Percentiles rank a stretch among this genome's conserved stretches.
These are phyloP conservation scores for Halisarca cf. caerulea DNA, from an alignment of 37 sponge, comb jelly and placozoan species.

Conservation along the genomic window DNA sequence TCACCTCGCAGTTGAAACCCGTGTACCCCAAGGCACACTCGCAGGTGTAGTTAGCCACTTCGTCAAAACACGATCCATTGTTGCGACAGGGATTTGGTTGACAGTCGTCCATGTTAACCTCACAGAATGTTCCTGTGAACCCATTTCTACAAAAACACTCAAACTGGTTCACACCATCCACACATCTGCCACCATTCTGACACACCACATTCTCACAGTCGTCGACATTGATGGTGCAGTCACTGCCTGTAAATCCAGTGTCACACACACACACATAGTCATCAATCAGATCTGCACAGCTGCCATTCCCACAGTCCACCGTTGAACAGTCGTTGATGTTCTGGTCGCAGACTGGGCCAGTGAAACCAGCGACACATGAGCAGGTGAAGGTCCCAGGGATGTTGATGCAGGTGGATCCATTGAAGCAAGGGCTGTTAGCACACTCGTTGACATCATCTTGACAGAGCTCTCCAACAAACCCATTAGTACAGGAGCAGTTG, in stretches of 20 bases:
- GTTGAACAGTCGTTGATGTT: conserved; percentile 28
- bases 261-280: conserved; percentile 16
- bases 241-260: conserved; percentile 27
- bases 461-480: conserved; percentile 9
- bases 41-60: conserved; percentile 23
- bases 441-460: conserved; percentile 16
- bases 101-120: conserved; percentile 58
- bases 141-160: conserved; percentile 78
- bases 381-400: background rate
- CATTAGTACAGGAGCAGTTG: conserved; percentile 17
- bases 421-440: background rate
- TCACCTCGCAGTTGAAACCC: conserved; percentile 39
- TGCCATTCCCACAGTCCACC: conserved; percentile 33
- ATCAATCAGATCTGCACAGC: conserved; percentile 15
- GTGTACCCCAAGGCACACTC: conserved; percentile 28
- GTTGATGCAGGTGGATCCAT: conserved; percentile 8
- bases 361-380: conserved; percentile 17
- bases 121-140: conserved; percentile 74
- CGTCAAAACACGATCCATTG: conserved; percentile 24
- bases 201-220: conserved; percentile 7
- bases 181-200: conserved; percentile 31
- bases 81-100: conserved; percentile 46
- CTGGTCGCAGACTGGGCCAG: conserved; percentile 16
- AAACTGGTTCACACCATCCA: conserved; percentile 11
- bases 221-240: background rate